Conservation (phyloP, 2,888 invertebrate species). For the Atethmia centrago region DNA sequence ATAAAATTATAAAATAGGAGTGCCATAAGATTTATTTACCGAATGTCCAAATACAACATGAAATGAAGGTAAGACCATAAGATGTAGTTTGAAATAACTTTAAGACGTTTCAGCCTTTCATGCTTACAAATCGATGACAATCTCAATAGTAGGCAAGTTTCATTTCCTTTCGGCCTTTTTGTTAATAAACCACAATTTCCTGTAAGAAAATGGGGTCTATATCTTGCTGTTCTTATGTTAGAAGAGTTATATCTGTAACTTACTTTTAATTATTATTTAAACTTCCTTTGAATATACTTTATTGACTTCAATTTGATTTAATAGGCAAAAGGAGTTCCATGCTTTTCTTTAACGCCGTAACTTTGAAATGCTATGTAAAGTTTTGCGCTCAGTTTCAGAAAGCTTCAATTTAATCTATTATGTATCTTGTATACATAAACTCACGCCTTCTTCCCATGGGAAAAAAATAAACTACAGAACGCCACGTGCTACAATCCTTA, state of each 20-base stretch:
- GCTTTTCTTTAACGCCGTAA: not conserved
- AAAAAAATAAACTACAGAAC: not conserved
- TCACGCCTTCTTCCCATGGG: not conserved
- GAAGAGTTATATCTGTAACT: not conserved
- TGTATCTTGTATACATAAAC: not conserved
- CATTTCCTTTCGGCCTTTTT: constrained; percentile 9
- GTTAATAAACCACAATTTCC: constrained; percentile 1
- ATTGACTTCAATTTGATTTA: not conserved
- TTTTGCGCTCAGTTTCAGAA: not conserved
- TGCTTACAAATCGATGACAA: constrained; percentile 1
- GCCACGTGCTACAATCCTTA: not conserved
- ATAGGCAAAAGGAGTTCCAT: not conserved
- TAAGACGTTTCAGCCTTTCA: not conserved
- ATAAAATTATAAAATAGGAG: not conserved
- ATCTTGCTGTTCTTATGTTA: not conserved
- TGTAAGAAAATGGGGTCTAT: not conserved
- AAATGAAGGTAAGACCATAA: not conserved
- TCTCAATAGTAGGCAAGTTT: constrained; percentile 3
- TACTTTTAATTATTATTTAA: not conserved
- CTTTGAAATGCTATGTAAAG: not conserved
- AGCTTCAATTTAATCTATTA: not conserved
- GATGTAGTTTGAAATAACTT: not conserved
- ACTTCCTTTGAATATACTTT: not conserved
- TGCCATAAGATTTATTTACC: not conserved
- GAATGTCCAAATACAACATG: not conserved